phyloP scores from a whole-genome alignment of 2,113 vertebrate genomes.

The Bujurquina vittata region DNA sequence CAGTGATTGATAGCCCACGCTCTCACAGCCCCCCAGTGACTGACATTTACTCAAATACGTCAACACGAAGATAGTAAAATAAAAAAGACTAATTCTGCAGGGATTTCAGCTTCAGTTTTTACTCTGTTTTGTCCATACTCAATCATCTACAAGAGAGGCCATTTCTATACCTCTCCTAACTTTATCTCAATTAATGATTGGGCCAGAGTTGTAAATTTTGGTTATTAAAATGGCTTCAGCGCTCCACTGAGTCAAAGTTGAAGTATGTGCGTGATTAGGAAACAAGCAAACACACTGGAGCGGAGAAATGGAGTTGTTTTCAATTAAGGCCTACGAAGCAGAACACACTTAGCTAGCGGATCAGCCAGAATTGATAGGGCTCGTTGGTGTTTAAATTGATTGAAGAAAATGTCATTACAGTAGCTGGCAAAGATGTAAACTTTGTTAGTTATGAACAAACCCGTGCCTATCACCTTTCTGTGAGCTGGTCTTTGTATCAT shows the following conservation, averaged over 20 bases:
- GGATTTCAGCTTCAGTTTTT: slow-evolving; percentile 6
- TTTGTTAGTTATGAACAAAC: slow-evolving; percentile 19
- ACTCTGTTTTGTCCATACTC: neutral
- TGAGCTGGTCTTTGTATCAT: slow-evolving; percentile 7
- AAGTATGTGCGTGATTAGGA: slow-evolving; percentile 55
- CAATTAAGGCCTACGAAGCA: slow-evolving; percentile 58
- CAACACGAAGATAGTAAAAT: slow-evolving; percentile 11
- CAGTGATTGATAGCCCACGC: neutral
- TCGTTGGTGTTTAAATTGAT: slow-evolving; percentile 52
- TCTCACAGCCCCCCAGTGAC: neutral
- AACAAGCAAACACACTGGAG: slow-evolving; percentile 39
- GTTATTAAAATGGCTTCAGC: slow-evolving; percentile 59
- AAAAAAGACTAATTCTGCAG: slow-evolving; percentile 10
- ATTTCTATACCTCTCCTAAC: slow-evolving; percentile 31
- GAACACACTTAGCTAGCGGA: slow-evolving; percentile 29
- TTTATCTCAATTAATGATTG: slow-evolving; percentile 52
- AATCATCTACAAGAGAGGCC: slow-evolving; percentile 16
- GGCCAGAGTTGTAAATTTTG: slow-evolving; percentile 41
- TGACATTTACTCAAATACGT: slow-evolving; percentile 19
- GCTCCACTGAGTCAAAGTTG: slow-evolving; percentile 27
- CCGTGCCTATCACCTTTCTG: slow-evolving; percentile 7
- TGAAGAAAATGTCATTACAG: slow-evolving; percentile 47
- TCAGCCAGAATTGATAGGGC: slow-evolving; percentile 34
- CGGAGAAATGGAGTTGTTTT: slow-evolving; percentile 58
- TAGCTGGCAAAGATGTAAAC: slow-evolving; percentile 21